A percentile compares a stretch with the other conserved stretches of the same genome.
Evolutionary conservation across 1,140 invertebrate genomes (phyloP).

Genomic region (Mercenaria mercenaria): DNA sequence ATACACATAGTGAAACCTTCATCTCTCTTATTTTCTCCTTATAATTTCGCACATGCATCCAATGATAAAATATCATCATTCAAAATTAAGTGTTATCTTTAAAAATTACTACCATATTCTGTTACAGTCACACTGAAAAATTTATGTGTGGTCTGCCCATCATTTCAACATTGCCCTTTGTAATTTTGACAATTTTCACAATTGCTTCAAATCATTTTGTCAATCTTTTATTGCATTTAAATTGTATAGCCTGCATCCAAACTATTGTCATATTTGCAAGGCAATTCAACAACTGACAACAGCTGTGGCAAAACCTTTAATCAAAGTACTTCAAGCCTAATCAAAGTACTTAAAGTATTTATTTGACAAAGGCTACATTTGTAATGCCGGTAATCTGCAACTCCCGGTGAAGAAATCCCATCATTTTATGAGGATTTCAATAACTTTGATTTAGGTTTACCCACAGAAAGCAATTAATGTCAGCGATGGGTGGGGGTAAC

Average conservation of each 20-base stretch:
- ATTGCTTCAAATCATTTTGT: not conserved
- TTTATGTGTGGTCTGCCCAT: not conserved
- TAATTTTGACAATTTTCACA: conserved; percentile 29
- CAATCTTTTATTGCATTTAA: conserved; percentile 3
- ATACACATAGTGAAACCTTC: no score
- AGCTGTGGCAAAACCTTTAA: not conserved
- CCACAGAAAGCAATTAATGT: not conserved
- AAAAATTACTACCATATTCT: not conserved
- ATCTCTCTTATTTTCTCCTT: no score
- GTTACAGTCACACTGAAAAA: not conserved
- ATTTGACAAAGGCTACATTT: not conserved
- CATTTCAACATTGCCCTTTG: not conserved
- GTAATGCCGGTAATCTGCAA: not conserved
- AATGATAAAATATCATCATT: not conserved
- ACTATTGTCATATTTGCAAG: not conserved
- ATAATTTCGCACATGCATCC: no score
- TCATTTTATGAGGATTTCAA: not conserved
- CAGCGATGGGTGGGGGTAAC: not conserved
- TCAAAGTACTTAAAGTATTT: conserved; percentile 12
- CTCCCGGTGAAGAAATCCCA: not conserved
- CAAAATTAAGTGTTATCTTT: not conserved
- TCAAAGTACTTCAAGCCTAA: not conserved
- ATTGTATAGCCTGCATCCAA: not conserved
- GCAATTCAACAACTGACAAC: not conserved
- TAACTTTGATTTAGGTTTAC: not conserved